Conservation (phyloP, 2,113 vertebrate species). For the Arvicanthis niloticus region DNA sequence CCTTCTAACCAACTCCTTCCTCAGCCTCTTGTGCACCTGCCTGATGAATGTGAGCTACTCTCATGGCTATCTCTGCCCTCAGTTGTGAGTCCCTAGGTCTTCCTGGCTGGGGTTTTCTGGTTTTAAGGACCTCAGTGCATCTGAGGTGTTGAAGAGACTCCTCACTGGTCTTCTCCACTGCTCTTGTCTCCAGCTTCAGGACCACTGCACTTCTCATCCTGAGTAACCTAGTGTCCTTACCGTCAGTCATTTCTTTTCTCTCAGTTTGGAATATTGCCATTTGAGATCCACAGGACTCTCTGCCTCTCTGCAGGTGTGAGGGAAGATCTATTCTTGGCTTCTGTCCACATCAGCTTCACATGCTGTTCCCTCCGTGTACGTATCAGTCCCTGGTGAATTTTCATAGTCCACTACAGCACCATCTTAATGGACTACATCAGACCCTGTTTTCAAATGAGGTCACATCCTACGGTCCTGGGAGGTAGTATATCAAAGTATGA, state of each 20-base stretch:
- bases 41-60: not conserved
- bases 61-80: not conserved
- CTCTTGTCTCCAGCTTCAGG: not conserved
- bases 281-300: not conserved
- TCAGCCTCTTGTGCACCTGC: not conserved
- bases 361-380: not conserved
- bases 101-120: not conserved
- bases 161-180: not conserved
- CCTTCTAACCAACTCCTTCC: not conserved
- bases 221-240: not conserved
- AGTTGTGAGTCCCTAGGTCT: not conserved
- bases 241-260: not conserved
- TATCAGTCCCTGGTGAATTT: not conserved
- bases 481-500: not conserved
- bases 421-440: not conserved
- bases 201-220: not conserved
- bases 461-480: not conserved
- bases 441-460: conserved; percentile 1
- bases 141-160: not conserved
- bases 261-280: not conserved
- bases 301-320: not conserved
- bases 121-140: not conserved
- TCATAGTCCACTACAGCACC: not conserved
- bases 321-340: not conserved
- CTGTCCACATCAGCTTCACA: rapidly evolving